Evolutionary conservation across 2,888 invertebrate genomes (phyloP).

Genomic region (Philonicus albiceps): DNA sequence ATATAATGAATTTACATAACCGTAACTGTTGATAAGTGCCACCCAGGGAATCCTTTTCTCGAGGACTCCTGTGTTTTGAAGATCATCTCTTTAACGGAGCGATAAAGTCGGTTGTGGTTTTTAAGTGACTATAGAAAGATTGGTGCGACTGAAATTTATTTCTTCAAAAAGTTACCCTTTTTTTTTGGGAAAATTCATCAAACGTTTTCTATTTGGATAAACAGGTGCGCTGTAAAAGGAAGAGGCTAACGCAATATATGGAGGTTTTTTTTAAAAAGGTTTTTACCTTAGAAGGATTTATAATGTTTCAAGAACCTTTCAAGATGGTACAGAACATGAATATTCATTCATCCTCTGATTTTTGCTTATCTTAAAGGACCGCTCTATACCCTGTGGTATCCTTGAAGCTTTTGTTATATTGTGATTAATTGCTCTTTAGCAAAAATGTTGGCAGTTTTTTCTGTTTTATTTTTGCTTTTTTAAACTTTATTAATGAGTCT

Average conservation of each 20-base stretch:
- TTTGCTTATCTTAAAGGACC: background rate
- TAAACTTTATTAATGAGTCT: slow-evolving; percentile 21
- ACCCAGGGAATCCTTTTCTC: background rate
- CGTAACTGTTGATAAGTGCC: slow-evolving; percentile 11
- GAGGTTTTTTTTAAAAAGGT: background rate
- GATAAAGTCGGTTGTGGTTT: slow-evolving; percentile 11
- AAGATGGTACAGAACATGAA: background rate
- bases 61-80: background rate
- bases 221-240: background rate
- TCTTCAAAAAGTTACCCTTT: background rate
- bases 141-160: slow-evolving; percentile 1
- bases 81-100: background rate
- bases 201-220: background rate
- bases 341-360: background rate
- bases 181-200: background rate
- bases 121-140: background rate
- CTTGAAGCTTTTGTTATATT: background rate
- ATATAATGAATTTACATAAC: background rate
- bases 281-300: background rate
- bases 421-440: slow-evolving; percentile 24
- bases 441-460: background rate
- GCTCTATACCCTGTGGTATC: background rate
- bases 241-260: background rate
- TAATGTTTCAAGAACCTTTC: background rate
- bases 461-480: background rate